Conservation (phyloP, 35 echinoderm and acorn worm genomes). For the Patiria miniata region DNA sequence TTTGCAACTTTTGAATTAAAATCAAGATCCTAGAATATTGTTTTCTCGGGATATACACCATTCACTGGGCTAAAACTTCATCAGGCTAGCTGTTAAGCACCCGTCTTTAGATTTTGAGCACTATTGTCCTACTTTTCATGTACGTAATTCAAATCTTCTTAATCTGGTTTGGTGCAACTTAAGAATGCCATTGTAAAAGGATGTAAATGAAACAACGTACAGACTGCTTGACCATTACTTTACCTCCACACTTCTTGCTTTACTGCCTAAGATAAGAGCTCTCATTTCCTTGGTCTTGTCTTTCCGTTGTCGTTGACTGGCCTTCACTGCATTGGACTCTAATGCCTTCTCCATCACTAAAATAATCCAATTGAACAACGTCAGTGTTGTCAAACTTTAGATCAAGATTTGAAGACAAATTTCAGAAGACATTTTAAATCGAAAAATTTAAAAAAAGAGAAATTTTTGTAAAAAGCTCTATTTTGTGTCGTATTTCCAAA, state of each 20-base stretch:
- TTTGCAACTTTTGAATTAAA: too few species aligned
- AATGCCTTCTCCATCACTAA: slow-evolving; percentile 86
- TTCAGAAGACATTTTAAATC: not conserved
- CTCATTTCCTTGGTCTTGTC: slow-evolving; percentile 75
- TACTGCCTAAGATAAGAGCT: slow-evolving; percentile 81
- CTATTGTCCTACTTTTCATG: too few species aligned
- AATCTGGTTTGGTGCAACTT: too few species aligned
- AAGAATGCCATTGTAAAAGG: too few species aligned
- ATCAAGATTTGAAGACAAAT: not conserved
- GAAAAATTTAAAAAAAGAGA: not conserved
- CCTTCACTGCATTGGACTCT: slow-evolving; percentile 79
- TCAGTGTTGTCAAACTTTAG: not conserved
- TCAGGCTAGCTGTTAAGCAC: too few species aligned
- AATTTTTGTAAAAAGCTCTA: not conserved
- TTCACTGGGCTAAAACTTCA: too few species aligned
- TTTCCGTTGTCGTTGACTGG: slow-evolving; percentile 64
- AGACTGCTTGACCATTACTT: too few species aligned
- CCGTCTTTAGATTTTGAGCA: too few species aligned
- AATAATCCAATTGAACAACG: not conserved
- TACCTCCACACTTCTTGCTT: slow-evolving; percentile 98
- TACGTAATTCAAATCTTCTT: too few species aligned
- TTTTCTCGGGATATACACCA: too few species aligned
- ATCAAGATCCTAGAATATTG: too few species aligned
- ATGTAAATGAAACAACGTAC: too few species aligned
- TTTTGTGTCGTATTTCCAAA: not conserved